These are phyloP conservation scores for Chymomyza procnemis DNA, from an alignment of 2,888 invertebrate species.

Conservation along the genomic window DNA sequence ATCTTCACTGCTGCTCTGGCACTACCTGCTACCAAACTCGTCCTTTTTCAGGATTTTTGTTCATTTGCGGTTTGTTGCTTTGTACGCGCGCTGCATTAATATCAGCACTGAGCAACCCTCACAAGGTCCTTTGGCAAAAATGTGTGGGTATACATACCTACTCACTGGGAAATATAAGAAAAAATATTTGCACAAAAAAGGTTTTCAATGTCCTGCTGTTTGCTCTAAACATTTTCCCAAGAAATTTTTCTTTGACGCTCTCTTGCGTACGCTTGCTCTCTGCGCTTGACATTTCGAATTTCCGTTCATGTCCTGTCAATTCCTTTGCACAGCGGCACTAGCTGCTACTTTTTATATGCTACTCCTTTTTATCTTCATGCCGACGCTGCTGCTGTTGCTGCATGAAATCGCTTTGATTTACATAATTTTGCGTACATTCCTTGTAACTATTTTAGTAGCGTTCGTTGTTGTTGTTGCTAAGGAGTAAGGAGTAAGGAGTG, in stretches of 20 bases:
- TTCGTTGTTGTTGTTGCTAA: conserved; percentile 41
- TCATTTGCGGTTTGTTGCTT: conserved; percentile 57
- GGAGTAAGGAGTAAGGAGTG: conserved; percentile 57
- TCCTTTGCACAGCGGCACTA: conserved; percentile 45
- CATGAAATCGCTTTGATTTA: conserved; percentile 72
- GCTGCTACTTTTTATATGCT: conserved; percentile 30
- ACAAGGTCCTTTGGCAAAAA: neutral
- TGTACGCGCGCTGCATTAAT: conserved; percentile 44
- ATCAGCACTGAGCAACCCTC: conserved; percentile 26
- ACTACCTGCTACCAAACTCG: neutral
- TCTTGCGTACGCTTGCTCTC: neutral
- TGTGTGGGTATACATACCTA: neutral
- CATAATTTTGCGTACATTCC: conserved; percentile 67
- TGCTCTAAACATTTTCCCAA: conserved; percentile 59
- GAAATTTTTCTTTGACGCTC: conserved; percentile 29
- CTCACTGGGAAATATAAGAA: neutral
- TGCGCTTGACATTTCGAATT: conserved; percentile 60
- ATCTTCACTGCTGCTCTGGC: conserved; percentile 23
- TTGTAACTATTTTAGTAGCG: conserved; percentile 14
- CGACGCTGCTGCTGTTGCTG: conserved; percentile 28
- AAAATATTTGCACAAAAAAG: conserved; percentile 1
- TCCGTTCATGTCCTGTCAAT: conserved; percentile 53
- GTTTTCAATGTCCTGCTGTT: conserved; percentile 59
- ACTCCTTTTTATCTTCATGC: conserved; percentile 10
- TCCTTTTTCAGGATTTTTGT: conserved; percentile 31